Evolutionary conservation across 2,113 vertebrate genomes (phyloP), one percentile per base, ranked within the genome.

Genomic region (Numenius arquata): DNA sequence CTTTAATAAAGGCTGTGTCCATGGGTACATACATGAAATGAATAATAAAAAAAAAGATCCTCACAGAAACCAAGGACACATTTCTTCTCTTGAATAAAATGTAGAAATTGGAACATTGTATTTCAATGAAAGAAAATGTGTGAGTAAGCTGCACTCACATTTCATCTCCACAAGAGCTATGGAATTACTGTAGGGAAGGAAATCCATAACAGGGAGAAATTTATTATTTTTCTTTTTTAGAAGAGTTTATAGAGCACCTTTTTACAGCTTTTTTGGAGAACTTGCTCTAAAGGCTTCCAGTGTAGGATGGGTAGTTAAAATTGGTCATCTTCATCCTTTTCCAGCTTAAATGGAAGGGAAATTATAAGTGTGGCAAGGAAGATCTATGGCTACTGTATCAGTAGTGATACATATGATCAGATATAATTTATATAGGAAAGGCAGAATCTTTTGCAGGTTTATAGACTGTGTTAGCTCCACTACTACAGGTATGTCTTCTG

Each of bases 101-200:
- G 3, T 9, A 76, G 62, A 47, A 79, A 82, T 40, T n/a, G 12
- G 5, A 76, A 29, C 7, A 13, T 3, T 52, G 5, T 38, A n/a
- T 74, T 93, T 88, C 15, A 67, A 4, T 18, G 12, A 85, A 77
- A 52, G 25, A 67, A 61, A 73, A 50, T 3, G 3, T 7, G 3
- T 53, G 23, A 74, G 5, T n/a, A 75, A 53, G 5, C 23, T 48
- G 15, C 19, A 45, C 3, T 71, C 12, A 5, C 20, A 63, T 41
- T 14, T 88, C 0, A 0, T 21, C 16, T 81, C 36, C 15, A n/a
- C 12, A 13, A 38, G 32, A 80, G 17, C 34, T 8, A 30, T 3
- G 2, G 9, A 71, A 70, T 40, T 56, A 43, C 6, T 30, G 5
- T 3, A 8, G 7, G 0, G 2, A 3, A 4, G 11, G 27, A 61